These are phyloP conservation scores for Cephus rjabovi DNA, from an alignment of 2,888 invertebrate species.

Conservation along the genomic window DNA sequence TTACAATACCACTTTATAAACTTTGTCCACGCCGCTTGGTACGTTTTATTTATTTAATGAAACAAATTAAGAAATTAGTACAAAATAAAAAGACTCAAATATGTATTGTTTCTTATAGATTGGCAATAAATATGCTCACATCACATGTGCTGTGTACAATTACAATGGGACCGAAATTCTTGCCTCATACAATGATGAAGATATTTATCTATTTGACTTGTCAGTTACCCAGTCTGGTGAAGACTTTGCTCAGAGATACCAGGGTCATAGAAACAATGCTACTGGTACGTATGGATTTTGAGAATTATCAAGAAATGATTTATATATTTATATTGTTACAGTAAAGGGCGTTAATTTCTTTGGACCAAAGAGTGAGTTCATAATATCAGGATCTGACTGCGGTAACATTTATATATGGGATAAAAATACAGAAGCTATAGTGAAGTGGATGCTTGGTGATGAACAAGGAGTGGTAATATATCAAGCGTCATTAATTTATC, in stretches of 20 bases:
- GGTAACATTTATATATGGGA: slow-evolving; percentile 93
- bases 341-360: slow-evolving; percentile 95
- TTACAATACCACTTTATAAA: slow-evolving; percentile 69
- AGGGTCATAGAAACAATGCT: slow-evolving; percentile 71
- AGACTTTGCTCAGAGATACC: slow-evolving; percentile 70
- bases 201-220: slow-evolving; percentile 89
- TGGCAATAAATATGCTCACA: slow-evolving; percentile 70
- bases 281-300: slow-evolving; percentile 42
- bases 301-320: background rate
- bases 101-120: slow-evolving; percentile 24
- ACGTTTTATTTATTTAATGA: slow-evolving; percentile 30
- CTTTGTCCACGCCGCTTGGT: slow-evolving; percentile 75
- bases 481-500: slow-evolving; percentile 10
- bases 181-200: slow-evolving; percentile 94
- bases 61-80: background rate
- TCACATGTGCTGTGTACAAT: slow-evolving; percentile 93
- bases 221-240: slow-evolving; percentile 66
- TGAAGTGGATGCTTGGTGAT: slow-evolving; percentile 90
- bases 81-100: background rate
- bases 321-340: slow-evolving; percentile 49
- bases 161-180: slow-evolving; percentile 91
- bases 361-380: slow-evolving; percentile 89
- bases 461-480: slow-evolving; percentile 80
- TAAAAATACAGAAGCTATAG: slow-evolving; percentile 85
- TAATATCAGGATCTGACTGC: slow-evolving; percentile 95